These are phyloP conservation scores for Bathynomus jamesi DNA, from an alignment of 1,140 invertebrate genomes.

Conservation along the genomic window DNA sequence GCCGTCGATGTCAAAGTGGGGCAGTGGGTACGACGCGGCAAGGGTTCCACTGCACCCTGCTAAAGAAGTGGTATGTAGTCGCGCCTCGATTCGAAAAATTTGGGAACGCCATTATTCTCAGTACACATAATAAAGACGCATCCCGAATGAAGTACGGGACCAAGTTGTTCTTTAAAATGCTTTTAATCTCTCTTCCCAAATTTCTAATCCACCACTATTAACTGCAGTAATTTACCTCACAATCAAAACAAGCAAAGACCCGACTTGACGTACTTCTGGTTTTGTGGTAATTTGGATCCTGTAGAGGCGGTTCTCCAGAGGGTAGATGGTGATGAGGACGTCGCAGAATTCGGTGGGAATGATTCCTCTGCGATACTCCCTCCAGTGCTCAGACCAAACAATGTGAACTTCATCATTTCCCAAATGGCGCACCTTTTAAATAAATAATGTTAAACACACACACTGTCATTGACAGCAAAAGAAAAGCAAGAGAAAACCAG, in stretches of 20 bases:
- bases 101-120: too few relatives aligned
- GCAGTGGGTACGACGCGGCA: too few relatives aligned
- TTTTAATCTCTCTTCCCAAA: not conserved
- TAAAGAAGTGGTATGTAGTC: too few relatives aligned
- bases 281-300: constrained; percentile 76
- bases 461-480: not conserved
- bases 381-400: constrained; percentile 94
- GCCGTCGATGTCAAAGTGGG: too few relatives aligned
- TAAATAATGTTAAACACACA: not conserved
- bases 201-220: constrained; percentile 9
- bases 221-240: too few relatives aligned
- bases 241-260: too few relatives aligned
- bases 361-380: constrained; percentile 92
- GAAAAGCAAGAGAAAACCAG: not conserved
- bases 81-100: too few relatives aligned
- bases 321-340: constrained; percentile 95
- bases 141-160: too few relatives aligned
- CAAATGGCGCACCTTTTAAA: constrained; percentile 76
- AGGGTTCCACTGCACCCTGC: too few relatives aligned
- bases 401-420: constrained; percentile 99
- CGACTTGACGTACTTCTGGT: constrained; percentile 61
- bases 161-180: too few relatives aligned
- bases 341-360: constrained; percentile 99
- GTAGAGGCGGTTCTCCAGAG: constrained; percentile 68
- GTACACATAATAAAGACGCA: too few relatives aligned